Conservation (phyloP, 1,140 invertebrate genomes). For the Lucilia cuprina region DNA sequence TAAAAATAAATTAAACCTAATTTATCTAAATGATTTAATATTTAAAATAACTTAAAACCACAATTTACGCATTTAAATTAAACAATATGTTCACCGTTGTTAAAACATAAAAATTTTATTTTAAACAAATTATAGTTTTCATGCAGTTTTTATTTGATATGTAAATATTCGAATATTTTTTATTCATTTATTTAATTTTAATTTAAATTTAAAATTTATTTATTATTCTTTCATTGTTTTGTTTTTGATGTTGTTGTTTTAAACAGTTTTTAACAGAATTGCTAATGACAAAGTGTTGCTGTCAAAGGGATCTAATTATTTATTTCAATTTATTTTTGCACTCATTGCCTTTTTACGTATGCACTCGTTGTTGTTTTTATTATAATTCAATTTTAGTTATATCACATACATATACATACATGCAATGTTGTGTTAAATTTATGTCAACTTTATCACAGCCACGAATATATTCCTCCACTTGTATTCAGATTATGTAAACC, state of each 20-base stretch:
- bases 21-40: no score
- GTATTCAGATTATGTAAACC: background rate
- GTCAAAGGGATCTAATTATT: conserved; percentile 1
- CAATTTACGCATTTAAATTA: no score
- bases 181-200: background rate
- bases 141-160: no score
- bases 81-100: no score
- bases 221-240: background rate
- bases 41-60: no score
- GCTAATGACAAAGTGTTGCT: background rate
- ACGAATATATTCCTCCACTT: background rate
- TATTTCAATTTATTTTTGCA: background rate
- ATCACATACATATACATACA: background rate
- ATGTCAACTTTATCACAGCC: background rate
- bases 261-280: background rate
- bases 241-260: background rate
- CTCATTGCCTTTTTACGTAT: background rate
- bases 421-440: background rate
- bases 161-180: background rate
- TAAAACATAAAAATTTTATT: no score
- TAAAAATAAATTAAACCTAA: no score
- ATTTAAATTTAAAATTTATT: no score
- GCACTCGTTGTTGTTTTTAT: background rate
- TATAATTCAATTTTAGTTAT: background rate
- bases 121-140: no score